Evolutionary conservation across 2,888 invertebrate genomes (phyloP).

Genomic region (Ligdia adustata): DNA sequence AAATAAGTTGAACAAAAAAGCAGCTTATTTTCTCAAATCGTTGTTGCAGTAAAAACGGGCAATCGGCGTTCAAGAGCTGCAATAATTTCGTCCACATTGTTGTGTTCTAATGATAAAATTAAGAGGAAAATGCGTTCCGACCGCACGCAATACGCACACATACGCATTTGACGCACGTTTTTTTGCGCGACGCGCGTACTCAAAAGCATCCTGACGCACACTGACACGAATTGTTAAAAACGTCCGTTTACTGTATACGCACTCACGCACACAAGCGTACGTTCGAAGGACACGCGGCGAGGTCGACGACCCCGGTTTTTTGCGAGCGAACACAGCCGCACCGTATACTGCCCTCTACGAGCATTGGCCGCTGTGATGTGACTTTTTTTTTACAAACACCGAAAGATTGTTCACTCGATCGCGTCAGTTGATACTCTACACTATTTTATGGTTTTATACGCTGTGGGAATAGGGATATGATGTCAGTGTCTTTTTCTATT

Average conservation of each 20-base stretch:
- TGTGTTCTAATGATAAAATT: constrained; percentile 66
- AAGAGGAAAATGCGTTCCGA: constrained; percentile 45
- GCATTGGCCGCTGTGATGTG: constrained; percentile 73
- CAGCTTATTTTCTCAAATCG: too few species aligned
- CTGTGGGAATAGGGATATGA: constrained; percentile 72
- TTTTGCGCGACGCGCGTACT: constrained; percentile 51
- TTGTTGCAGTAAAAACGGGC: constrained; percentile 39
- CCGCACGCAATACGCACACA: constrained; percentile 56
- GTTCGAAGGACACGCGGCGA: constrained; percentile 78
- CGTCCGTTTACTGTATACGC: constrained; percentile 47
- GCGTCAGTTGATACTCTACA: constrained; percentile 51
- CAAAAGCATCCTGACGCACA: constrained; percentile 62
- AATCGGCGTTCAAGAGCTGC: constrained; percentile 37
- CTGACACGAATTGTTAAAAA: constrained; percentile 54
- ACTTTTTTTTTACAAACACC: constrained; percentile 47
- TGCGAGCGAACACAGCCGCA: constrained; percentile 71
- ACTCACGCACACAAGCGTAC: constrained; percentile 63
- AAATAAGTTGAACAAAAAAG: too few species aligned
- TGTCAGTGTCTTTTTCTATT: constrained; percentile 54
- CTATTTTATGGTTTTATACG: too few species aligned
- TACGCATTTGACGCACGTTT: constrained; percentile 35
- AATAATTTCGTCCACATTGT: constrained; percentile 55
- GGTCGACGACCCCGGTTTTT: constrained; percentile 79
- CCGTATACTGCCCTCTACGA: constrained; percentile 69
- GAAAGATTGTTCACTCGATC: constrained; percentile 66